A percentile compares a stretch with the other conserved stretches of the same genome.
Evolutionary conservation across 2,888 invertebrate genomes (phyloP).

Genomic region (Chloromyia formosa): DNA sequence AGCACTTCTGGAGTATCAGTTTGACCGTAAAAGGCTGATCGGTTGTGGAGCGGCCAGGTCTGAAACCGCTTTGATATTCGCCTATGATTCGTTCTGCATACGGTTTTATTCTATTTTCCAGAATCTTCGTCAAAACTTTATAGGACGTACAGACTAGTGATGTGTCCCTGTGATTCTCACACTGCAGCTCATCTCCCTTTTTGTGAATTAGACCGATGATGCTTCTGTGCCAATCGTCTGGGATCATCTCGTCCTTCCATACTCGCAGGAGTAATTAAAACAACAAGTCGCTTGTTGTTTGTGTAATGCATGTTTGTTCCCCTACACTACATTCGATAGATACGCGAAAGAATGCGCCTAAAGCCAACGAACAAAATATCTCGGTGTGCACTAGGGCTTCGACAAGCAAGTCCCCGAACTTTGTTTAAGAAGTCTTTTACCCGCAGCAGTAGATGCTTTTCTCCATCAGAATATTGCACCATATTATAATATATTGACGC

Average conservation of each 20-base stretch:
- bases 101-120: constrained; percentile 7
- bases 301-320: too few relatives aligned
- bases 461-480: too few relatives aligned
- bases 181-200: constrained; percentile 13
- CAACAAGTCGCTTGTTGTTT: too few relatives aligned
- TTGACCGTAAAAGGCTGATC: neutral
- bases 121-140: constrained; percentile 9
- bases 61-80: constrained; percentile 29
- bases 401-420: too few relatives aligned
- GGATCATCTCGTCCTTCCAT: constrained; percentile 10
- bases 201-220: constrained; percentile 22
- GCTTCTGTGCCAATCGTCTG: constrained; percentile 13
- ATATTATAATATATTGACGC: too few relatives aligned
- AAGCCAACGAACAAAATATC: too few relatives aligned
- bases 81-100: constrained; percentile 21
- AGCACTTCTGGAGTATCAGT: neutral
- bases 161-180: constrained; percentile 24
- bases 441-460: too few relatives aligned
- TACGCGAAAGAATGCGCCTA: too few relatives aligned
- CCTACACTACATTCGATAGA: too few relatives aligned
- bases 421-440: too few relatives aligned
- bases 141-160: neutral
- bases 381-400: too few relatives aligned
- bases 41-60: constrained; percentile 3
- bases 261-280: neutral